Base-by-base conservation (phyloP, 1,140 invertebrate genomes). In the Zaprionus capensis region DNA sequence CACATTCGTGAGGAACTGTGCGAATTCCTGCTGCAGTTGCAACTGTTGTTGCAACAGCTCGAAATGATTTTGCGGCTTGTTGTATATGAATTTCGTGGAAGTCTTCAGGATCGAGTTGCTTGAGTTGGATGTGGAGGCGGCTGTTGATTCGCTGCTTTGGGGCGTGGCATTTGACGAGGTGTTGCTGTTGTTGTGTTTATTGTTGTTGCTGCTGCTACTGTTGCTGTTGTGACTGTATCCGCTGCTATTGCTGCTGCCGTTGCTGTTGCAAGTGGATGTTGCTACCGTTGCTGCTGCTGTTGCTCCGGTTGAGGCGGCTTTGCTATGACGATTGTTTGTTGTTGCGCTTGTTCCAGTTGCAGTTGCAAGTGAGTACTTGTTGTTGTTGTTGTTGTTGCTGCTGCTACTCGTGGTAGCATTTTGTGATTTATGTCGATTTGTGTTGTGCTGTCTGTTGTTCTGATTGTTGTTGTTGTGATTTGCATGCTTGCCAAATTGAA, bases 21-120 rank as follows among this genome's bases (percentile, higher is more conserved):
- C 91, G 20, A 92, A 92, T 66, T 92, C 91, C 77, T 92, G 91
- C 53, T 92, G 91, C 73, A 92, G 57, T 53, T 92, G 91, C 55
- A 92, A 57, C 22, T 91, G 91, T 62, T 92, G 91, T 64, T 92
- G 91, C 56, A 92, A 41, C 68, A 92, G 55, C 69, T 92, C 87
- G 34, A 80, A 91, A 31, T 92, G 91, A 78, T 92, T 92, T 46
- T 92, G 91, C 22, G 91, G 91, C 70, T 92, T 92, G 49, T 92
- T 92, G 61, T 92, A 92, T 17, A 92, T 88, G 53, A 92, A 92
- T 66, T 92, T 92, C 5, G 88, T 86, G 4, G 91, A 88, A 15
- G 91, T 92, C 63, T 92, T 92, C 6, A 92, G 57, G 20, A 92
- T 81, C 12, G 12, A 14, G 75, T 62, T 88, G 75, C 67, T 69